These are phyloP conservation scores for Plectus sambesii DNA, from an alignment of 1,140 invertebrate species.

Conservation along the genomic window DNA sequence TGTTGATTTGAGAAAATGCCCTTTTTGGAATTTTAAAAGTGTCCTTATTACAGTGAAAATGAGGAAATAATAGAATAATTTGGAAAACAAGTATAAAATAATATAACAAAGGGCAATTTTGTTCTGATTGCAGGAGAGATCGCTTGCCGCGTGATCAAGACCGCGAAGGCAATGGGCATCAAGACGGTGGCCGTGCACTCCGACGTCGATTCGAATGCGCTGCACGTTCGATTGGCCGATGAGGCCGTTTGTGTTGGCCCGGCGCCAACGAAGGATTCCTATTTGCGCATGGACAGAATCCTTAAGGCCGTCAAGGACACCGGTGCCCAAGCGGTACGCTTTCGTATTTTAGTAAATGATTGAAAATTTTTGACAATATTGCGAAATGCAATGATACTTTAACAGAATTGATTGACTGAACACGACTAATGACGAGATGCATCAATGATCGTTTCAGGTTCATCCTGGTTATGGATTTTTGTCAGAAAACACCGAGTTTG, in stretches of 20 bases:
- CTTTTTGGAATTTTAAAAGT: too few relatives aligned
- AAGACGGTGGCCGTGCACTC: conserved; percentile 64
- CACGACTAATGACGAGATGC: conserved; percentile 8
- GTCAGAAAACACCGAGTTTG: conserved; percentile 62
- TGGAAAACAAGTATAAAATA: too few relatives aligned
- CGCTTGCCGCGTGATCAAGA: conserved; percentile 59
- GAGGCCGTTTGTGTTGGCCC: conserved; percentile 61
- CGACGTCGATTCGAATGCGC: conserved; percentile 56
- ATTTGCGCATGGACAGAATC: conserved; percentile 58
- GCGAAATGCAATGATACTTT: background rate
- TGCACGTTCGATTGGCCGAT: conserved; percentile 61
- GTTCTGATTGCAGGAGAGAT: conserved; percentile 58
- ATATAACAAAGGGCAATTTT: too few relatives aligned
- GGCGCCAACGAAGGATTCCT: conserved; percentile 56
- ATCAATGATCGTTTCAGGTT: conserved; percentile 46
- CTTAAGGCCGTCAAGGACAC: conserved; percentile 55
- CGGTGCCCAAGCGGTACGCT: conserved; percentile 58
- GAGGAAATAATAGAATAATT: too few relatives aligned
- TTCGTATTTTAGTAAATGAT: too few relatives aligned
- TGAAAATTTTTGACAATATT: conserved; percentile 18
- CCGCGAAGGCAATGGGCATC: conserved; percentile 57
- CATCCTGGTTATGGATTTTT: conserved; percentile 64
- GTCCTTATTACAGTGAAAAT: too few relatives aligned
- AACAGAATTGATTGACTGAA: conserved; percentile 5
- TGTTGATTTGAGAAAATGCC: too few relatives aligned